These are phyloP conservation scores for Eudorcas thomsonii DNA, from an alignment of 2,113 vertebrate genomes.

Conservation along the genomic window DNA sequence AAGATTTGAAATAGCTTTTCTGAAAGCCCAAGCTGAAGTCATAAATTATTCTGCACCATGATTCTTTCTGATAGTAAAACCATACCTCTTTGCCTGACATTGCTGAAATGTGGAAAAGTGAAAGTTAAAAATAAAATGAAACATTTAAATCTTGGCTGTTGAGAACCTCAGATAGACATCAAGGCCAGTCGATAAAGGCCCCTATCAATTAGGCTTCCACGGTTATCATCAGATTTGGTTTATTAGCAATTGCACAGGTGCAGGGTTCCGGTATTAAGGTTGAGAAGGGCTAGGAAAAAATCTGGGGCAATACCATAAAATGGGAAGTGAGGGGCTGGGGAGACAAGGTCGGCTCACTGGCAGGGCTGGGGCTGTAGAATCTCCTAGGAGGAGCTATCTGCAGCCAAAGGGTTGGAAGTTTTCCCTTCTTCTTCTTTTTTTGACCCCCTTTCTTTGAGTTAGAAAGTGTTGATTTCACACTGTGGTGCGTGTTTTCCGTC, in stretches of 20 bases:
- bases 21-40: slow-evolving; percentile 83
- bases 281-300: slow-evolving; percentile 62
- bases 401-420: not conserved
- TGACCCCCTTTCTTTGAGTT: slow-evolving; percentile 13
- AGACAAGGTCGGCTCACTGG: not conserved
- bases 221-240: slow-evolving; percentile 71
- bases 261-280: slow-evolving; percentile 32
- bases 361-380: not conserved
- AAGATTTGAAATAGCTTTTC: slow-evolving; percentile 86
- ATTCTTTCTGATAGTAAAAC: slow-evolving; percentile 84
- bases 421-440: not conserved
- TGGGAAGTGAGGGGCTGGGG: slow-evolving; percentile 34
- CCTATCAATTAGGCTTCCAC: slow-evolving; percentile 79
- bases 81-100: slow-evolving; percentile 84
- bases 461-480: slow-evolving; percentile 52
- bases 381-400: not conserved
- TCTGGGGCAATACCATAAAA: slow-evolving; percentile 32
- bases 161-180: slow-evolving; percentile 79
- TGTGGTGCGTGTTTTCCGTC: slow-evolving; percentile 51
- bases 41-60: slow-evolving; percentile 86
- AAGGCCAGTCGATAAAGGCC: slow-evolving; percentile 80
- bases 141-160: slow-evolving; percentile 83
- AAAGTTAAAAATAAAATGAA: slow-evolving; percentile 87
- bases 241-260: slow-evolving; percentile 78
- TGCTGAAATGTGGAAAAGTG: slow-evolving; percentile 82